Base-by-base conservation (phyloP, 2,888 invertebrate genomes). In the Eustalomyia histrio region DNA sequence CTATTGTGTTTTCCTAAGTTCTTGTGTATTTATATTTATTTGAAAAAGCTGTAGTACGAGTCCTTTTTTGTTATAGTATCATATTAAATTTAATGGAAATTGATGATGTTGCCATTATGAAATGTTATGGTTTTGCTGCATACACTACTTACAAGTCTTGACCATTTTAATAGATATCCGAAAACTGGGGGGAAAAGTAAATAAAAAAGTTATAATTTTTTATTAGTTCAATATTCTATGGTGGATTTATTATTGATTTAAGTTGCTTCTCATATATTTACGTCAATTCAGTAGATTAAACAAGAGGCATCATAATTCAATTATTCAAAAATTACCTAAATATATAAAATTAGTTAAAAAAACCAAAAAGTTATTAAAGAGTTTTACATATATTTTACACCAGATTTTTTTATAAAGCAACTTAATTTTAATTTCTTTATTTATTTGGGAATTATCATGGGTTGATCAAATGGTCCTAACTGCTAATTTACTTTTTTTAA, bases 81-180 rank as follows among this genome's bases (percentile, higher is more conserved):
- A 82, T 88, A 88, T 88, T 88, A 88, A 88, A 87, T 87, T 88
- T 88, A 88, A 88, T 88, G 88, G 88, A 88, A 88, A 88, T 88
- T 88, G 88, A 88, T 88, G 88, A 88, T 81, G 87, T 84, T 85
- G 87, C 87, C 86, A 88, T 88, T 88, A 88, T 88, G 88, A 88
- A 88, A 88, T 88, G 87, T 88, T 78, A 67, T 81, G 61, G 43
- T 63, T 39, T 52, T 79, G 14, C 35, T 74, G 29, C 7, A 47
- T 21, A 57, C 53, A 35, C 43, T 12, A 35, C 39, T 39, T 29
- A 39, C 50, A n/a, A 60, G 18, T 14, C 58, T 50, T 65, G 72
- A 57, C 61, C 47, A 61, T 71, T 21, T 14, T 10, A 18, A 24
- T 24, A 29, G 16, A n/a, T n/a, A n/a, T n/a, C n/a, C 33, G n/a